Evolutionary conservation across 1,140 invertebrate genomes (phyloP), one percentile per base, ranked within the genome.

Genomic region (Drosophila busckii): DNA sequence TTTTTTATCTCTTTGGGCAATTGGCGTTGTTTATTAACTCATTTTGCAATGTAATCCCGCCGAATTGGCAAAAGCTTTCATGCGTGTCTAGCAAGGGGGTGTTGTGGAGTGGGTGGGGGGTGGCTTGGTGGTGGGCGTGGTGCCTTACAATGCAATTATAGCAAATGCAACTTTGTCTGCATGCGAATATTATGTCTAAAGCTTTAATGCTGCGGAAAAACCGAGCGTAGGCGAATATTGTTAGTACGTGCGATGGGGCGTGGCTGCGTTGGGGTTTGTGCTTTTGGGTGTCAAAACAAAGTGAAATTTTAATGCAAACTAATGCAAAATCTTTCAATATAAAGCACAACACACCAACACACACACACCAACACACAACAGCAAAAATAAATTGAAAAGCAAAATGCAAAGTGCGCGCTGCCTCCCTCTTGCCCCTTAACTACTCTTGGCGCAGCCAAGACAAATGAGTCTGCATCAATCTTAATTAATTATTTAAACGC

Each of bases 401-500:
- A 82, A 82, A 82, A 82, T 82, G 75, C 75, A 80, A 80, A 82
- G 69, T 75, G 67, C 59, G 48, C 58, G 56, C 38, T 25, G 34
- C 25, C 13, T 17, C 26, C 45, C 26, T 9, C 42, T 8, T 4
- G 12, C 34, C 23, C 12, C 35, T 26, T 32, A 50, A 71, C 44
- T 78, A n/a, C n/a, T 62, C 67, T 71, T 68, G 63, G 67, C 49
- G 64, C 54, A 64, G 68, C 73, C n/a, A 66, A 83, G 75, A 82
- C 75, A 82, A 82, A 82, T 82, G 76, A 82, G 76, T 82, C 75
- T 83, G 75, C 75, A 82, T 82, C 75, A 82, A 82, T 82, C 75
- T 82, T 82, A 82, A 82, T 83, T 82, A 82, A 82, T 82, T 82
- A 82, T 82, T 82, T 82, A 82, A 82, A 82, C 69, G 76, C 75